Percentiles rank a stretch among this genome's conserved stretches.
Evolutionary conservation across 2,113 vertebrate species (phyloP).

Genomic region (zebrafish (Danio rerio)): GRCz12tu NC_133193.1:26938001-26938500

Average conservation of each 20-base stretch:
- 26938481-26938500: too few species aligned
- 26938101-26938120: too few species aligned
- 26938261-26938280: background rate
- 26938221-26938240: background rate
- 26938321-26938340: background rate
- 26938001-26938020: constrained; percentile 1
- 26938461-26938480: background rate
- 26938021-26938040: background rate
- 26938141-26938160: too few species aligned
- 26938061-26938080: too few species aligned
- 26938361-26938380: background rate
- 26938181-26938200: too few species aligned
- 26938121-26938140: too few species aligned
- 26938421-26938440: background rate
- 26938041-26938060: background rate
- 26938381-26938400: background rate
- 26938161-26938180: too few species aligned
- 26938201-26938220: too few species aligned
- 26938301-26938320: background rate
- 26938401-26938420: background rate
- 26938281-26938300: background rate
- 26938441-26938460: background rate
- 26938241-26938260: background rate
- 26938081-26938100: too few species aligned
- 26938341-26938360: background rate